Conservation (phyloP, 1,140 invertebrate species). For the Trichogramma pretiosum region DNA sequence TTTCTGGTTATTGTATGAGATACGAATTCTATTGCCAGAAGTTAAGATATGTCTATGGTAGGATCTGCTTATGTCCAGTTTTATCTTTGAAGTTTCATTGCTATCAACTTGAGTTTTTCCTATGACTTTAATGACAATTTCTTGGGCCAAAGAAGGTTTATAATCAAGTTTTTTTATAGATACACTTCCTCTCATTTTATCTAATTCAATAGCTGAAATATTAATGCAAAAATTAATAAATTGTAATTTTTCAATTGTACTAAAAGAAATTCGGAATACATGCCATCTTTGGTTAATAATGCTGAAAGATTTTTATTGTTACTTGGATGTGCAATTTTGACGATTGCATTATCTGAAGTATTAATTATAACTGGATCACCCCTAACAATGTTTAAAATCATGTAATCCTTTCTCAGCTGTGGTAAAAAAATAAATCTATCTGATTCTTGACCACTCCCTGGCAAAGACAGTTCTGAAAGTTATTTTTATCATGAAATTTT, state of each 20-base stretch:
- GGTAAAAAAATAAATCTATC: slow-evolving; percentile 53
- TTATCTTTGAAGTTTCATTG: slow-evolving; percentile 34
- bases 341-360: slow-evolving; percentile 29
- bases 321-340: slow-evolving; percentile 53
- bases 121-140: slow-evolving; percentile 33
- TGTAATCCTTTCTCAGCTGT: slow-evolving; percentile 50
- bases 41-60: slow-evolving; percentile 37
- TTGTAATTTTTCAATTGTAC: slow-evolving; percentile 9
- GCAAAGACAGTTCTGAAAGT: slow-evolving; percentile 30
- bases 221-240: slow-evolving; percentile 12
- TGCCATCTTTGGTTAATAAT: slow-evolving; percentile 48
- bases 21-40: slow-evolving; percentile 36
- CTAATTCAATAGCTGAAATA: slow-evolving; percentile 45
- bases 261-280: slow-evolving; percentile 6
- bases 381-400: slow-evolving; percentile 52
- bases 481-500: no score
- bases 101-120: slow-evolving; percentile 31
- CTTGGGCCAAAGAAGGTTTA: slow-evolving; percentile 26
- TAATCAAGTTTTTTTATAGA: slow-evolving; percentile 31
- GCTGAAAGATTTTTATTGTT: slow-evolving; percentile 49
- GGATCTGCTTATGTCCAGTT: slow-evolving; percentile 37
- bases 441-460: slow-evolving; percentile 32
- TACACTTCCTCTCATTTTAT: slow-evolving; percentile 37
- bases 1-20: slow-evolving; percentile 44
- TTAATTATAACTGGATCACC: slow-evolving; percentile 49